Conservation (phyloP, 2,797 vertebrate species). For the Vultur gryphus region DNA sequence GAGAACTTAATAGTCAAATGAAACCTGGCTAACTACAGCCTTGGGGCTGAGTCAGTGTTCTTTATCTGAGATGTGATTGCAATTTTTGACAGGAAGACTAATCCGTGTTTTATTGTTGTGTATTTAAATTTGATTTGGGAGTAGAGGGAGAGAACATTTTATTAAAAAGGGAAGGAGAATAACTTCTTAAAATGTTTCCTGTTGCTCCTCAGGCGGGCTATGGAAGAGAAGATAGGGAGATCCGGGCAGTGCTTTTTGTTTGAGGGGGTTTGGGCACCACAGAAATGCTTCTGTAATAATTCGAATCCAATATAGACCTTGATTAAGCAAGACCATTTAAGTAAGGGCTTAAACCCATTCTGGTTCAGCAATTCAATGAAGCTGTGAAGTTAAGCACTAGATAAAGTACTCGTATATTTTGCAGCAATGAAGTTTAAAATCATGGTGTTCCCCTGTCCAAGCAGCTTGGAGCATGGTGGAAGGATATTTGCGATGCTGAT, state of each 20-base stretch:
- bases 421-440: not conserved
- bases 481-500: accelerated
- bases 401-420: not conserved
- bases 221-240: not conserved
- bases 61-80: conserved; percentile 35
- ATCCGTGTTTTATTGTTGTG: conserved; percentile 51
- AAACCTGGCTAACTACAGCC: conserved; percentile 22
- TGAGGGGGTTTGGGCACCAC: not conserved
- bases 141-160: not conserved
- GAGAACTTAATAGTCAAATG: conserved; percentile 28
- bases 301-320: not conserved
- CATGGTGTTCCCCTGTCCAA: not conserved
- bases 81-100: conserved; percentile 52
- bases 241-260: not conserved
- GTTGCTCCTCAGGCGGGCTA: not conserved
- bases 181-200: conserved; percentile 2
- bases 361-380: not conserved
- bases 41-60: not conserved
- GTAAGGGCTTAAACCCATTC: not conserved
- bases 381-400: not conserved
- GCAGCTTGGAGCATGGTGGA: not conserved
- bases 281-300: not conserved
- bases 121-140: conserved; percentile 66
- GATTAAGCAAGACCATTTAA: not conserved
- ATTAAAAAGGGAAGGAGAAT: conserved; percentile 32